Evolutionary conservation across 2,797 vertebrate genomes (phyloP).

Genomic region (Clamator glandarius): DNA sequence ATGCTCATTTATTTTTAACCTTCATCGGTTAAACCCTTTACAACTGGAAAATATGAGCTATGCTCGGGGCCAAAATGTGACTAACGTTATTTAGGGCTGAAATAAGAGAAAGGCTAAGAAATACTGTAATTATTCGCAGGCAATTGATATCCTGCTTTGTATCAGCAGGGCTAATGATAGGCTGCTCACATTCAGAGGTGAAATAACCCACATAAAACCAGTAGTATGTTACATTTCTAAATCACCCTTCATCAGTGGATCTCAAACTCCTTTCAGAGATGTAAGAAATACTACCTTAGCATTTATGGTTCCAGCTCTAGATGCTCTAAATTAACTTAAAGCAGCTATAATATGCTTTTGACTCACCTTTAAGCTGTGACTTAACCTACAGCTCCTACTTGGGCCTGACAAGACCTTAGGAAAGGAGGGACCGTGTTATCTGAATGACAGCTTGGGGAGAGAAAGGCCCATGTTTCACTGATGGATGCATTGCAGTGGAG

Average conservation of each 20-base stretch:
- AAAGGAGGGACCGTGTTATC: accelerated
- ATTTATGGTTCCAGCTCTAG: background rate
- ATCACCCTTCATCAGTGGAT: background rate
- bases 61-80: no score
- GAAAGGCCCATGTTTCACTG: accelerated
- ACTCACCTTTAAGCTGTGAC: accelerated
- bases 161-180: background rate
- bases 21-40: background rate
- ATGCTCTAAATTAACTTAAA: background rate
- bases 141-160: background rate
- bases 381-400: accelerated
- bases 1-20: background rate
- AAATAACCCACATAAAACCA: background rate
- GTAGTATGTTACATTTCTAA: background rate
- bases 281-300: background rate
- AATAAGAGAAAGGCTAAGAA: background rate
- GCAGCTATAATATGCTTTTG: accelerated
- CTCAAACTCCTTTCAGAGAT: background rate
- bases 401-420: accelerated
- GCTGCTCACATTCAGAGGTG: background rate
- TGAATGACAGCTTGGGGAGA: no score
- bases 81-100: background rate
- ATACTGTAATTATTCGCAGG: background rate
- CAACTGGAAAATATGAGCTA: background rate
- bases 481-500: accelerated